Evolutionary conservation across 2,888 invertebrate species (phyloP), one percentile per base, ranked within the genome.

Genomic region (Stenchaetothrips biformis): DNA sequence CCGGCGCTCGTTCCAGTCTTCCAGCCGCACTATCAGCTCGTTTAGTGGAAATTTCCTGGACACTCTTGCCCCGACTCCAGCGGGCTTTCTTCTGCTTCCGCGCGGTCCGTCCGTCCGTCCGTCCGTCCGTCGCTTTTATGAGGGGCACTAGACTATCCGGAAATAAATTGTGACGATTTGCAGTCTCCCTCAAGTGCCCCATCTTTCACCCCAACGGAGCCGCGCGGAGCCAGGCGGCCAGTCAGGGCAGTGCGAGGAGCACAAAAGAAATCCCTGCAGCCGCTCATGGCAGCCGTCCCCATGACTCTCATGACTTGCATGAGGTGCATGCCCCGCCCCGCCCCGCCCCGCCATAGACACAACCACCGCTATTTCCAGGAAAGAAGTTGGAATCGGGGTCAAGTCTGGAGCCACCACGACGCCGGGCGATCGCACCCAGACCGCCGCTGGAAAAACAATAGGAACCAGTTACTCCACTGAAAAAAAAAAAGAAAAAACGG

Each of bases 121-220:
- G 67, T 74, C 67, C 67, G 67, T 74, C 67, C 67, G 67, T 25
- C 25, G 67, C 67, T 74, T 74, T 74, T 74, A 74, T 74, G 67
- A 74, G 67, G 67, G 67, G 21, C 67, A 74, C 67, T 74, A 74
- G 67, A 74, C 67, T 74, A 74, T 74, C 67, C 67, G 67, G 67
- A 74, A 74, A 74, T 74, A 74, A 74, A 74, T 74, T 74, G 67
- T 74, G 67, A 74, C 67, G 67, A 74, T 74, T 74, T 74, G 67
- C 67, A 21, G 67, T 74, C 67, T 25, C 11, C 67, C 67, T 74
- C 67, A 25, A 74, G 67, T 74, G 67, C 67, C 67, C 67, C 67
- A 74, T 74, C 67, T 74, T 25, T 74, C 67, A 74, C 67, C 67
- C 67, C 59, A 59, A 59, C 59, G 59, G 59, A 53, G 53, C 53